Evolutionary conservation across 2,797 vertebrate species (phyloP), one percentile per base, ranked within the genome.

Genomic region (Enteromius fasciolatus): DNA sequence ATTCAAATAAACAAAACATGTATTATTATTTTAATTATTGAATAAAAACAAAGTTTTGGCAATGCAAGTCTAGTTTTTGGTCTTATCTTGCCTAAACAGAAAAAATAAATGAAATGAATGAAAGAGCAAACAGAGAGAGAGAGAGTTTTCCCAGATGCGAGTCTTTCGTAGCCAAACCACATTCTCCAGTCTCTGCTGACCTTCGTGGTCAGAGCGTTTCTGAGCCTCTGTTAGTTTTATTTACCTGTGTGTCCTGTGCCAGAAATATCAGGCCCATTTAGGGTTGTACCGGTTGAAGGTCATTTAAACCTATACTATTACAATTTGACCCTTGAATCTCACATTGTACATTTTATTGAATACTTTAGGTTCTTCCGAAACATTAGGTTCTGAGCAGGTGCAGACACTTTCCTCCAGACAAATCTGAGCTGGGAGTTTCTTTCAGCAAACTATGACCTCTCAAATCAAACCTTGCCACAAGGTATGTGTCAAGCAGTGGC

Each of bases 221-320:
- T 85, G 85, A 93, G 93, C 90, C 92, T 90, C 93, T 88, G 90
- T 94, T 93, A 94, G 93, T 91, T 92, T 90, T 78, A 92, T 92
- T 90, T 82, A 92, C 92, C 93, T 90, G 69, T 87, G 89, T 83
- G 84, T 88, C 89, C 87, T 4, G 83, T 39, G 89, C 92, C 92
- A 93, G 91, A 94, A 93, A 94, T 93, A 94, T 92, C 90, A 86
- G 90, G 90, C 89, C 89, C 91, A 5, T 92, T 92, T 89, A 78
- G 88, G 86, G 93, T 93, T 91, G 91, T 92, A 87, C 89, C 87
- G 74, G 90, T 84, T 88, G 82, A 77, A 91, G 88, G 50, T 76
- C 90, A 89, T 83, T 87, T 90, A 88, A 90, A 90, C 88, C 92
- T 90, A 88, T 88, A 87, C 88, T 91, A 41, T 3, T 28, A 78